Evolutionary conservation across 2,888 invertebrate species (phyloP).

Genomic region (Aleiodes leptofemur): DNA sequence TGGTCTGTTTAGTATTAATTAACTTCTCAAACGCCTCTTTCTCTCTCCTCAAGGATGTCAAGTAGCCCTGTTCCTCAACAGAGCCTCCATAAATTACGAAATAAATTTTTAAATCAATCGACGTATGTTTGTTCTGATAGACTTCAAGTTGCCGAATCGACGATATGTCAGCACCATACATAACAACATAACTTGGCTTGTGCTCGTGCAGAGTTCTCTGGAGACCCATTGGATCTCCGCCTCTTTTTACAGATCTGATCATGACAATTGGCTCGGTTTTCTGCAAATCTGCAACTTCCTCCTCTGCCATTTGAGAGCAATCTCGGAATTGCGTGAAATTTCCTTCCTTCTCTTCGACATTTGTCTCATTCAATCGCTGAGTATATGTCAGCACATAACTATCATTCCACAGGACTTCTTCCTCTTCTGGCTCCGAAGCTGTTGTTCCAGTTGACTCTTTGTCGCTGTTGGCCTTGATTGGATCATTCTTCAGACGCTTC

Average conservation of each 20-base stretch:
- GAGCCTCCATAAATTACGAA: conserved; percentile 94
- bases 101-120: conserved; percentile 83
- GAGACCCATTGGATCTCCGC: conserved; percentile 84
- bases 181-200: conserved; percentile 88
- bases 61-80: conserved; percentile 97
- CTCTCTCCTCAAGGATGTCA: conserved; percentile 92
- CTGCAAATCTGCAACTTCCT: conserved; percentile 80
- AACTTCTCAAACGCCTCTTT: conserved; percentile 96
- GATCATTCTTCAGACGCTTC: conserved; percentile 61
- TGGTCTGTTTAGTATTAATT: conserved; percentile 92
- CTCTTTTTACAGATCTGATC: conserved; percentile 87
- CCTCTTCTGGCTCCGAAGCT: conserved; percentile 62
- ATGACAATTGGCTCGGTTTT: conserved; percentile 82
- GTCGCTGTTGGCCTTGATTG: conserved; percentile 32
- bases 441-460: conserved; percentile 58
- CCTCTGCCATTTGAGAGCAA: conserved; percentile 76
- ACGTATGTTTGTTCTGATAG: conserved; percentile 78
- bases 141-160: conserved; percentile 93
- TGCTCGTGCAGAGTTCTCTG: conserved; percentile 82
- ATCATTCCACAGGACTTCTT: conserved; percentile 79
- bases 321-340: conserved; percentile 64
- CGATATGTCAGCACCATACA: conserved; percentile 93
- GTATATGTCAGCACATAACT: conserved; percentile 85
- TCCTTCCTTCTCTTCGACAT: conserved; percentile 36
- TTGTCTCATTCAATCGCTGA: conserved; percentile 72